A percentile compares a stretch with the other conserved stretches of the same genome.
These are phyloP conservation scores for Tenthredo mesomela DNA, from an alignment of 2,888 invertebrate genomes.

Conservation along the genomic window DNA sequence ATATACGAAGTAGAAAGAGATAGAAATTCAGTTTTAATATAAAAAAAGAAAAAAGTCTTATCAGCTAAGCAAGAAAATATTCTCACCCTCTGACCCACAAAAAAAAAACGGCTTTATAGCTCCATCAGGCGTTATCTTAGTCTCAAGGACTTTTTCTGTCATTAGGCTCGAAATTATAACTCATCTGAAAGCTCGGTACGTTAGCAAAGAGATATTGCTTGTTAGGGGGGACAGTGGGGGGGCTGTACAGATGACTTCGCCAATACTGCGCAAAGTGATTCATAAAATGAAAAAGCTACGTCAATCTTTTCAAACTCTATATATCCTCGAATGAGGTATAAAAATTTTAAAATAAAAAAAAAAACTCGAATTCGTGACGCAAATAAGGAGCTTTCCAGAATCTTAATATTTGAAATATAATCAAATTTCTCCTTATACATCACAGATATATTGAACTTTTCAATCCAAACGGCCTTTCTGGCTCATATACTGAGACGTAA, in stretches of 20 bases:
- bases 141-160: not conserved
- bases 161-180: not conserved
- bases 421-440: too few relatives aligned
- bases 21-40: not conserved
- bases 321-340: too few relatives aligned
- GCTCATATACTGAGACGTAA: too few relatives aligned
- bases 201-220: not conserved
- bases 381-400: too few relatives aligned
- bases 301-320: too few relatives aligned
- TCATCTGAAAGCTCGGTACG: not conserved
- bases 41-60: not conserved
- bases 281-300: too few relatives aligned
- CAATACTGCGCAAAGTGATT: too few relatives aligned
- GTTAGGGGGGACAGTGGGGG: not conserved
- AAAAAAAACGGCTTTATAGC: not conserved
- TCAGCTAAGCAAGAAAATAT: not conserved
- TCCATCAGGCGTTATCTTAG: not conserved
- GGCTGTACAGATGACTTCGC: not conserved
- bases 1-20: not conserved
- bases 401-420: too few relatives aligned
- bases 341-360: too few relatives aligned
- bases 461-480: too few relatives aligned
- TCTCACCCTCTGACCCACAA: not conserved
- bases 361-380: too few relatives aligned
- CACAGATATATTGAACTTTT: too few relatives aligned